phyloP scores from a whole-genome alignment of 2,113 vertebrate species.

The Lethenteron camtschaticum region DNA sequence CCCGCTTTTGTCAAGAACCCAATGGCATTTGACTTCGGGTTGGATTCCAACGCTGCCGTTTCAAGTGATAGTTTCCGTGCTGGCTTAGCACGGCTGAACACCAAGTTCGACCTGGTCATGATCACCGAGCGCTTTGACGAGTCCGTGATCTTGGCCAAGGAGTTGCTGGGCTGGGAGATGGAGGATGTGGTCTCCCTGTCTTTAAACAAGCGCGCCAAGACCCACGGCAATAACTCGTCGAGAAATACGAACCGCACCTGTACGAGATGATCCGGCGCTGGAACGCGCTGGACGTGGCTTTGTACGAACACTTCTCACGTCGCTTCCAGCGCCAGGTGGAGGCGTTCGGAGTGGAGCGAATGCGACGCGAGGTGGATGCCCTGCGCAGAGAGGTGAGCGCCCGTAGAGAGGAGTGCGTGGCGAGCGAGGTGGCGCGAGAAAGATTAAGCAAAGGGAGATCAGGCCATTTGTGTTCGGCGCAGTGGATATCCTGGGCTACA shows the following conservation, averaged over 20 bases:
- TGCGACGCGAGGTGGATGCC: conserved; percentile 32
- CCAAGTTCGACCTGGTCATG: conserved; percentile 38
- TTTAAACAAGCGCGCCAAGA: conserved; percentile 35
- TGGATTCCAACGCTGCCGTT: conserved; percentile 6
- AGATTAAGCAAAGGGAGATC: neutral
- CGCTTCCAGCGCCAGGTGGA: conserved; percentile 48
- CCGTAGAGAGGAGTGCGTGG: too few species aligned
- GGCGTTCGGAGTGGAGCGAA: conserved; percentile 27
- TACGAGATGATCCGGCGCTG: conserved; percentile 33
- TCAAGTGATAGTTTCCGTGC: conserved; percentile 21
- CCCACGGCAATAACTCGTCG: too few species aligned
- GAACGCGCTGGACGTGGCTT: conserved; percentile 57
- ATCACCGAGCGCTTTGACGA: conserved; percentile 60
- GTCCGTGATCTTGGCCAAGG: conserved; percentile 55
- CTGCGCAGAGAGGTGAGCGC: conserved; percentile 15
- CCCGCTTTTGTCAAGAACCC: conserved; percentile 62
- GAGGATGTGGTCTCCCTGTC: conserved; percentile 49
- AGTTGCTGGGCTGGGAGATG: conserved; percentile 54
- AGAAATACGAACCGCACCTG: neutral
- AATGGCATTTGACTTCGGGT: conserved; percentile 60
- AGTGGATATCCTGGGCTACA: neutral
- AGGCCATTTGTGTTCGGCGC: neutral
- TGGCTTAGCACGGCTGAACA: conserved; percentile 23
- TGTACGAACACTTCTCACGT: conserved; percentile 48
- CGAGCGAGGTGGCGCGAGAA: neutral